Conservation (phyloP, 2,797 vertebrate genomes). For the Psittacula derbiana region DNA sequence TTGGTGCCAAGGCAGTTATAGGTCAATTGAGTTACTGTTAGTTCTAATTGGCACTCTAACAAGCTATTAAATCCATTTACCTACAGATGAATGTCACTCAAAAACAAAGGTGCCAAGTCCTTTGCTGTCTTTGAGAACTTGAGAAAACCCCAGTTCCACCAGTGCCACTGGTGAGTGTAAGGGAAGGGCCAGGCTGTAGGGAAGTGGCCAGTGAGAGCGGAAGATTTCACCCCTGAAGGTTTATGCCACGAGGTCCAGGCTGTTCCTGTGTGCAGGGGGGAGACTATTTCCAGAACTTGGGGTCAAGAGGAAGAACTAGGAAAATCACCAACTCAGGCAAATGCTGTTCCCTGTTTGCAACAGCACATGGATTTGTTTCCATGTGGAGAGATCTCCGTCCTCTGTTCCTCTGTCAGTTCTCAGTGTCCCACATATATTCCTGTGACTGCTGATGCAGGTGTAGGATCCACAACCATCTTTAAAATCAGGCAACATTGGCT, state of each 20-base stretch:
- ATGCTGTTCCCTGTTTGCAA: not conserved
- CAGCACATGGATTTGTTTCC: not conserved
- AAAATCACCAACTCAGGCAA: not conserved
- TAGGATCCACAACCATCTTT: not conserved
- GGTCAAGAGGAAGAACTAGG: not conserved
- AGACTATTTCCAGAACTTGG: not conserved
- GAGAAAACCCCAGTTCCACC: not conserved
- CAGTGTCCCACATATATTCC: not conserved
- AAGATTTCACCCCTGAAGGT: not conserved
- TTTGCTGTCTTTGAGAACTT: conserved; percentile 9
- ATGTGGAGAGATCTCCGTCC: fast-evolving
- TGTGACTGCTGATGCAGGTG: not conserved
- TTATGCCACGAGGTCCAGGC: not conserved
- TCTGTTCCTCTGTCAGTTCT: not conserved
- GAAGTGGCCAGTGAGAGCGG: not conserved
- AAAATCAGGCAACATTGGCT: not conserved
- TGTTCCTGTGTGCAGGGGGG: not conserved
- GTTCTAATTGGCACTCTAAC: conserved; percentile 67
- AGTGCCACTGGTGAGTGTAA: not conserved
- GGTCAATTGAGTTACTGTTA: conserved; percentile 72
- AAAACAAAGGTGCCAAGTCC: conserved; percentile 56
- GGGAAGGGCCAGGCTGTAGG: not conserved
- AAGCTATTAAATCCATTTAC: conserved; percentile 68
- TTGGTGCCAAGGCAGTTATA: conserved; percentile 63
- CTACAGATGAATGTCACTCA: conserved; percentile 62